Evolutionary conservation across 2,888 invertebrate genomes (phyloP).

Genomic region (Plagiodera versicolora): DNA sequence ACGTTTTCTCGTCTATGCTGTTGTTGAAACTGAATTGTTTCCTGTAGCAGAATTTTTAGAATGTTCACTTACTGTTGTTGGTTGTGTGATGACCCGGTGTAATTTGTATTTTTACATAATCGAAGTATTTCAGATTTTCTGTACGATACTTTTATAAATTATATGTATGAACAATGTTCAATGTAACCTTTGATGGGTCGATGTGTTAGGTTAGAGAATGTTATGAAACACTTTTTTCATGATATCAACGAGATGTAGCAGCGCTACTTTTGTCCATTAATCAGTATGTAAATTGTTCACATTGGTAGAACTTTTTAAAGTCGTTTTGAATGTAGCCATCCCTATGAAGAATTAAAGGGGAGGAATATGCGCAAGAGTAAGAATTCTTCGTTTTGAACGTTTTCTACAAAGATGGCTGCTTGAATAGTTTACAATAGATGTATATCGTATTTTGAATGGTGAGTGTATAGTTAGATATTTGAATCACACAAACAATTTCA

Average conservation of each 20-base stretch:
- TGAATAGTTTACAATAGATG: background rate
- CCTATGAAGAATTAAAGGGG: background rate
- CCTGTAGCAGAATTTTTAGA: conserved; percentile 28
- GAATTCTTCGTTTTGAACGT: background rate
- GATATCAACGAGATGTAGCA: conserved; percentile 41
- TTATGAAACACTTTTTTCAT: conserved; percentile 46
- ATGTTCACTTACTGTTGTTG: conserved; percentile 31
- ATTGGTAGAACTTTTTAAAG: background rate
- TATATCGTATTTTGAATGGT: background rate
- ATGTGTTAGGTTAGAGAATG: conserved; percentile 49
- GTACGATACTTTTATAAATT: conserved; percentile 39
- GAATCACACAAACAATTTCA: background rate
- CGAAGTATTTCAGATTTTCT: conserved; percentile 35
- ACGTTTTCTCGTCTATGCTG: conserved; percentile 17
- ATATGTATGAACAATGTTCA: conserved; percentile 34
- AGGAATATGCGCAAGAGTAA: no score
- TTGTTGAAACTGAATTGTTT: conserved; percentile 38
- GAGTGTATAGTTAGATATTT: background rate
- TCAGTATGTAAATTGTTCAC: conserved; percentile 15
- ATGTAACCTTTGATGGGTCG: conserved; percentile 39
- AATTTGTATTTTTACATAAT: conserved; percentile 51
- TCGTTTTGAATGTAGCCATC: background rate
- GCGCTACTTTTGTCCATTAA: conserved; percentile 37
- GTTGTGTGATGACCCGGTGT: conserved; percentile 42
- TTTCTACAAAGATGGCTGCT: background rate